Evolutionary conservation across 1,140 invertebrate species (phyloP), one percentile per base, ranked within the genome.

Genomic region (Andrena cerasifolii): DNA sequence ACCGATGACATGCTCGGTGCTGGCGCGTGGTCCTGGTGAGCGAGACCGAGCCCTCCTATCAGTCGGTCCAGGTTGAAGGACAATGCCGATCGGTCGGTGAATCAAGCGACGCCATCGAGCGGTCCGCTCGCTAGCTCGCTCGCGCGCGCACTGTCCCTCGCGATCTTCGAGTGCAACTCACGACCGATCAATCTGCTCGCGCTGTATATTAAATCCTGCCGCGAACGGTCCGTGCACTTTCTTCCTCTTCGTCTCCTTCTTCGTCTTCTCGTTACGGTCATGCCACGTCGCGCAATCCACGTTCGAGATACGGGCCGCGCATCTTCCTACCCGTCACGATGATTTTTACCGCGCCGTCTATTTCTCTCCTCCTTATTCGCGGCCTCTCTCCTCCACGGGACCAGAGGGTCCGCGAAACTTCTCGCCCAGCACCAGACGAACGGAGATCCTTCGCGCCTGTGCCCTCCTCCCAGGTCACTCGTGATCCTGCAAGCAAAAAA

Each of bases 401-500:
- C n/a, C 3, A 40, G 36, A 40, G 4, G 36, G 36, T 40, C 10
- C 10, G 36, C 36, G 36, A n/a, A n/a, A n/a, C n/a, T 40, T 40
- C 36, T n/a, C n/a, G n/a, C n/a, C n/a, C n/a, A n/a, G 36, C 4
- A 40, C 10, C 36, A 3, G 36, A 3, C 10, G 36, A 10, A 40
- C 36, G 36, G 10, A 40, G 36, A 40, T 40, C 36, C 36, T n/a
- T n/a, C n/a, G n/a, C n/a, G n/a, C n/a, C n/a, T n/a, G n/a, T n/a
- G n/a, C n/a, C n/a, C n/a, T n/a, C n/a, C n/a, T 40, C 36, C 36
- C 4, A 40, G 36, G 36, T 40, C 36, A 40, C 4, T 40, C 36
- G 36, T 10, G 36, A 21, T 49, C 59, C 80, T 82, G 73, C 0
- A 82, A 82, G 54, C n/a, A 65, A 49, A 77, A 40, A 81, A 3